Conservation (phyloP, 2,888 invertebrate species). For the Leucania comma region DNA sequence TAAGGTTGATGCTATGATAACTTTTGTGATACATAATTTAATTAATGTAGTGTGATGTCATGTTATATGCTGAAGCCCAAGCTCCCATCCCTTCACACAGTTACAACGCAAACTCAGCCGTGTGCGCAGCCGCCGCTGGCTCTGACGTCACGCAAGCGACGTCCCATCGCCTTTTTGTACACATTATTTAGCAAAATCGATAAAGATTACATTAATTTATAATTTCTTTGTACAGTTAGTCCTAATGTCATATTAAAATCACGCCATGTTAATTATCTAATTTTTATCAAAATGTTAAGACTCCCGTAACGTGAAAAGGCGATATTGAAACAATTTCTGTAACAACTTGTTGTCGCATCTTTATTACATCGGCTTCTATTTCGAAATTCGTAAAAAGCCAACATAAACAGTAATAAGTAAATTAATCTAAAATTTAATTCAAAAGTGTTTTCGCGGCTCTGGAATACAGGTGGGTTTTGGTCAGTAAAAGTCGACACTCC, state of each 20-base stretch:
- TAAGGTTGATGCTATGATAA: too few relatives aligned
- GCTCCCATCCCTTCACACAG: too few relatives aligned
- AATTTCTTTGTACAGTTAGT: conserved; percentile 1
- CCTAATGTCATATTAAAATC: not conserved
- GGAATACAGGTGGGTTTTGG: too few relatives aligned
- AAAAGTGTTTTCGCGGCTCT: too few relatives aligned
- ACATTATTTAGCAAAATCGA: conserved; percentile 17
- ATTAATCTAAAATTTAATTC: conserved; percentile 2
- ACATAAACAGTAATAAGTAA: not conserved
- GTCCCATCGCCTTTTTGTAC: conserved; percentile 18
- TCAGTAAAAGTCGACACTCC: too few relatives aligned
- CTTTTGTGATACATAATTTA: conserved; percentile 9
- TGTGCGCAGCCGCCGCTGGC: conserved; percentile 31
- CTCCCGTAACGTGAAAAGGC: too few relatives aligned
- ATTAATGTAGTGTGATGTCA: conserved; percentile 25
- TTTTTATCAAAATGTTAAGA: not conserved
- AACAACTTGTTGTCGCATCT: not conserved
- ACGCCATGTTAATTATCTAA: not conserved
- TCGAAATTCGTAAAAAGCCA: not conserved
- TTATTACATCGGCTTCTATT: not conserved
- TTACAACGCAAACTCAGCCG: conserved; percentile 44
- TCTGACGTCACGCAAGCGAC: conserved; percentile 46
- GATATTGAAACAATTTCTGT: not conserved
- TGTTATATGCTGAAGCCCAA: not conserved
- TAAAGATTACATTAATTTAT: conserved; percentile 4